A percentile compares a stretch with the other conserved stretches of the same genome.
phyloP scores from a whole-genome alignment of 2,888 invertebrate species.

The Drosophila anomalata region DNA sequence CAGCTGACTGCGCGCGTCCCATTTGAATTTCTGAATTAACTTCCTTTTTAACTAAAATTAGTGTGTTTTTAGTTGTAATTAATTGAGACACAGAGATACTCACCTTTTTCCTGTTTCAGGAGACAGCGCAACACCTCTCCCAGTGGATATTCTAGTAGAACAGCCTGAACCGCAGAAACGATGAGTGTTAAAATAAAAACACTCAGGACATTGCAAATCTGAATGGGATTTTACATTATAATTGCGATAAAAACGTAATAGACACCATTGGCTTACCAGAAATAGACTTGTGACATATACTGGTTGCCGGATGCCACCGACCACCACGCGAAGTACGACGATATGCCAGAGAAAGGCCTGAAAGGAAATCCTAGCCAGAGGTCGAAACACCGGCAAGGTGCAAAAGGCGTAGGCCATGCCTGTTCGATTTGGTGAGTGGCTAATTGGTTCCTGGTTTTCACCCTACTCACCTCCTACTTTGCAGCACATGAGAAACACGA shows the following conservation, averaged over 20 bases:
- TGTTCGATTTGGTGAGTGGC: slow-evolving; percentile 35
- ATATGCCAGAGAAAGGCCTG: slow-evolving; percentile 81
- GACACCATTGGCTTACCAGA: slow-evolving; percentile 61
- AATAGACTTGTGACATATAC: slow-evolving; percentile 64
- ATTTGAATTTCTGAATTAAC: slow-evolving; percentile 25
- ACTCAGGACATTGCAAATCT: slow-evolving; percentile 56
- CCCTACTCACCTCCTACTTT: slow-evolving; percentile 81
- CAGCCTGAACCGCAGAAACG: slow-evolving; percentile 63
- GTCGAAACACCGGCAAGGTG: slow-evolving; percentile 64
- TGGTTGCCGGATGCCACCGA: slow-evolving; percentile 69
- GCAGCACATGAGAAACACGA: slow-evolving; percentile 72
- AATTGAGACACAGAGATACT: not conserved
- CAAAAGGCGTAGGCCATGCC: slow-evolving; percentile 71
- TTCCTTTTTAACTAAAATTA: slow-evolving; percentile 6
- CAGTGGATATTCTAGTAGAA: slow-evolving; percentile 76
- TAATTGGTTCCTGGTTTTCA: not conserved
- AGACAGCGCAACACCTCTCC: slow-evolving; percentile 55
- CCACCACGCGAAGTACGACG: slow-evolving; percentile 62
- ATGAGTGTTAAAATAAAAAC: slow-evolving; percentile 65
- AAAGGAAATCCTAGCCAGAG: slow-evolving; percentile 77
- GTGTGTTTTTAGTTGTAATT: not conserved
- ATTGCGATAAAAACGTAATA: too few species aligned
- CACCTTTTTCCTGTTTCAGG: slow-evolving; percentile 30
- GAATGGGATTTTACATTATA: not conserved
- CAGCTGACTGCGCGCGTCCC: slow-evolving; percentile 22